Conservation (phyloP, 2,113 vertebrate genomes). For the Psophia crepitans region DNA sequence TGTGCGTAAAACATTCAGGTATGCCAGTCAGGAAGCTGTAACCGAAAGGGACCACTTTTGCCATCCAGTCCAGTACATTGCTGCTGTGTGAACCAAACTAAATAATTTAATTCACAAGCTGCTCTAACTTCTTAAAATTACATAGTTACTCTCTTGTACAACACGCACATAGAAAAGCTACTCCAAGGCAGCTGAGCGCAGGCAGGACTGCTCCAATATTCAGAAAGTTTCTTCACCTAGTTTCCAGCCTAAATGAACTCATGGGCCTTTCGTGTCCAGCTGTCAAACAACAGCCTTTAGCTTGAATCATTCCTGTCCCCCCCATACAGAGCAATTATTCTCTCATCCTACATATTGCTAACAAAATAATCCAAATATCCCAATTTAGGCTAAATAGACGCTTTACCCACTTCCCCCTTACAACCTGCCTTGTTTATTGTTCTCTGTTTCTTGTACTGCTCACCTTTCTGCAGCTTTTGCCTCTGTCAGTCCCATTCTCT, state of each 20-base stretch:
- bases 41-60: neutral
- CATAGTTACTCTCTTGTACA: neutral
- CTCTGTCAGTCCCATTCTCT: neutral
- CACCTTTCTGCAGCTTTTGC: neutral
- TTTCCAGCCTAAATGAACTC: neutral
- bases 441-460: neutral
- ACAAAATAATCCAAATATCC: neutral
- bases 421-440: neutral
- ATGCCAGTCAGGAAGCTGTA: neutral
- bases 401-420: neutral
- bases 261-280: neutral
- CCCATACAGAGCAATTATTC: neutral
- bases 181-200: neutral
- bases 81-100: neutral
- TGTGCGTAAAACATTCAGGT: neutral
- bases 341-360: neutral
- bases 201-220: neutral
- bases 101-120: neutral
- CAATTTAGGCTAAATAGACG: neutral
- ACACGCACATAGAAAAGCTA: rapidly evolving
- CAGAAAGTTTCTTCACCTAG: neutral
- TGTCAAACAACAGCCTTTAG: neutral
- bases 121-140: neutral
- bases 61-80: neutral
- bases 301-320: neutral